A percentile compares a stretch with the other conserved stretches of the same genome.
Evolutionary conservation across 2,888 invertebrate species (phyloP).

Genomic region (Argynnis bischoffii): DNA sequence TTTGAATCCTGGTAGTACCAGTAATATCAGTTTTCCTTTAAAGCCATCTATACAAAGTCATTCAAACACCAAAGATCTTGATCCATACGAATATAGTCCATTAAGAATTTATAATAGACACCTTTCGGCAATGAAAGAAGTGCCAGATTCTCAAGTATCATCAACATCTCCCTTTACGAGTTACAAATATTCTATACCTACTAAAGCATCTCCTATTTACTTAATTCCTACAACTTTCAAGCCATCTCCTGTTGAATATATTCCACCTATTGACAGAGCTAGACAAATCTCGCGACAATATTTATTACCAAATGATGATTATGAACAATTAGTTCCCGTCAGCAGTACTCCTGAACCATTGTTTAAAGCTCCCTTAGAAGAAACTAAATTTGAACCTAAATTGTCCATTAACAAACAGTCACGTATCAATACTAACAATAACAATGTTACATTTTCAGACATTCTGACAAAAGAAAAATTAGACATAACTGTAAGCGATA

Average conservation of each 20-base stretch:
- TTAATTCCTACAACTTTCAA: constrained; percentile 64
- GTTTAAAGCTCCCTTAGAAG: constrained; percentile 36
- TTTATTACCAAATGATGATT: constrained; percentile 53
- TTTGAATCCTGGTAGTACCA: constrained; percentile 45
- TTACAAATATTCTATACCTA: constrained; percentile 52
- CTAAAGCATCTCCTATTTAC: constrained; percentile 56
- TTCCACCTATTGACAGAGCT: constrained; percentile 55
- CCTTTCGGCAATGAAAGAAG: constrained; percentile 48
- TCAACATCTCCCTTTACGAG: constrained; percentile 40
- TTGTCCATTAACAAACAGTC: constrained; percentile 52
- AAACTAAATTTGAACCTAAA: constrained; percentile 45
- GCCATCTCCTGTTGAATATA: constrained; percentile 57
- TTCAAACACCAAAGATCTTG: background rate
- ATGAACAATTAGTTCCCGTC: constrained; percentile 48
- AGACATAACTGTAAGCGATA: constrained; percentile 66
- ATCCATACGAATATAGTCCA: constrained; percentile 25
- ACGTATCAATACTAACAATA: constrained; percentile 49
- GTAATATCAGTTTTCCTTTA: constrained; percentile 1
- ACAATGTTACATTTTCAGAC: constrained; percentile 69
- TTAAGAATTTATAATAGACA: constrained; percentile 51
- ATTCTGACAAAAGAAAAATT: constrained; percentile 72
- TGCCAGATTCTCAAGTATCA: constrained; percentile 39
- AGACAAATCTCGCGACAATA: constrained; percentile 56
- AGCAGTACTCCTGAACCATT: constrained; percentile 34
- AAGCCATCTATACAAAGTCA: background rate